phyloP scores from a whole-genome alignment of 2,113 vertebrate genomes.

The Todiramphus chloris region DNA sequence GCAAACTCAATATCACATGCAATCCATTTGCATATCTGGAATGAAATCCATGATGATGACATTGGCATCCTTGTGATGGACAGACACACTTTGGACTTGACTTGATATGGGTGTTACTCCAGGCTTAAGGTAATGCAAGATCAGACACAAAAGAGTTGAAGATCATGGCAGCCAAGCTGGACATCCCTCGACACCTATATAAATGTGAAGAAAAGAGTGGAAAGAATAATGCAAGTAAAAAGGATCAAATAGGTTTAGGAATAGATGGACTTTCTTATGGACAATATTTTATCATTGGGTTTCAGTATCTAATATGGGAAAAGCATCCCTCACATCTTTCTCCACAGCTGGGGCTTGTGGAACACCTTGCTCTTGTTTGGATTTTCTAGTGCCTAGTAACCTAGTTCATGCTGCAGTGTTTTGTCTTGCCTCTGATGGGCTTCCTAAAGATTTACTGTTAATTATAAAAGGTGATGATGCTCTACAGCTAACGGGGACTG shows the following conservation, averaged over 20 bases:
- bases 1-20: not conserved
- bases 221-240: not conserved
- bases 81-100: not conserved
- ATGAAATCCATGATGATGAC: not conserved
- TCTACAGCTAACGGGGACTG: not conserved
- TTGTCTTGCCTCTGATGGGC: not conserved
- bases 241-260: not conserved
- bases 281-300: not conserved
- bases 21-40: not conserved
- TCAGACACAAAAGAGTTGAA: not conserved
- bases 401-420: not conserved
- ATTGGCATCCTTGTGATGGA: not conserved
- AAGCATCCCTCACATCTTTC: not conserved
- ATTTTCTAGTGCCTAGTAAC: not conserved
- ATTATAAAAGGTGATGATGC: not conserved
- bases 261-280: not conserved
- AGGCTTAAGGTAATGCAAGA: not conserved
- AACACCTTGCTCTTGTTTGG: not conserved
- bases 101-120: not conserved
- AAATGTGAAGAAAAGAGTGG: not conserved
- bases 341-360: not conserved
- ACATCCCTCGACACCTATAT: not conserved
- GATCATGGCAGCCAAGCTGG: not conserved
- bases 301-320: not conserved
- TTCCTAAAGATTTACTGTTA: not conserved